These are phyloP conservation scores for Sciurus carolinensis DNA, from an alignment of 2,797 vertebrate genomes.

Conservation along the genomic window DNA sequence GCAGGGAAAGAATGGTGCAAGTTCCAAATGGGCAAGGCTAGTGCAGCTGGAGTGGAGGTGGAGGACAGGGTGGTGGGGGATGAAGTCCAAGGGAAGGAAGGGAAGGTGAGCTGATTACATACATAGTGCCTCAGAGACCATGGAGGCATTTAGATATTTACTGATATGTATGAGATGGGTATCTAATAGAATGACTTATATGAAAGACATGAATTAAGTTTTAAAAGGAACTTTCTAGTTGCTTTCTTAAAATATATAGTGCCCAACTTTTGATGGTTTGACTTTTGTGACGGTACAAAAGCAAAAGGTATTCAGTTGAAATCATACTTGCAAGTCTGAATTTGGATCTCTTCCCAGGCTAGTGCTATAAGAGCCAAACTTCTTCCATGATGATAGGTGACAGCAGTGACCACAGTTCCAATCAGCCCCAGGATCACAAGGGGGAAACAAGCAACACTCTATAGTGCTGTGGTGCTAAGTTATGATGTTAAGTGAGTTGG, in stretches of 20 bases:
- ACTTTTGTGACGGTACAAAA: not conserved
- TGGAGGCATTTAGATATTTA: too few species aligned
- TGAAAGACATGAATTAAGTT: not conserved
- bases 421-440: not conserved
- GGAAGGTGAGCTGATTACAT: not conserved
- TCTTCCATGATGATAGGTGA: not conserved
- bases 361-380: too few species aligned
- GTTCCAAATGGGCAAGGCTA: not conserved
- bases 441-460: not conserved
- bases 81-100: not conserved
- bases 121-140: not conserved
- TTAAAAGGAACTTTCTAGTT: not conserved
- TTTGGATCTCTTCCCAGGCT: not conserved
- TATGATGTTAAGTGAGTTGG: not conserved
- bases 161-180: too few species aligned
- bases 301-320: not conserved
- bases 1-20: not conserved
- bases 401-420: not conserved
- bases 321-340: not conserved
- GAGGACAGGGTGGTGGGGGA: not conserved
- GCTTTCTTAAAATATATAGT: not conserved
- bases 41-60: not conserved
- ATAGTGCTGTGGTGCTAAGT: not conserved
- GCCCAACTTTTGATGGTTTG: not conserved
- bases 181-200: not conserved